Percentiles rank a stretch among this genome's conserved stretches.
Evolutionary conservation across 2,888 invertebrate genomes (phyloP).

Genomic region (Melanchra persicariae): DNA sequence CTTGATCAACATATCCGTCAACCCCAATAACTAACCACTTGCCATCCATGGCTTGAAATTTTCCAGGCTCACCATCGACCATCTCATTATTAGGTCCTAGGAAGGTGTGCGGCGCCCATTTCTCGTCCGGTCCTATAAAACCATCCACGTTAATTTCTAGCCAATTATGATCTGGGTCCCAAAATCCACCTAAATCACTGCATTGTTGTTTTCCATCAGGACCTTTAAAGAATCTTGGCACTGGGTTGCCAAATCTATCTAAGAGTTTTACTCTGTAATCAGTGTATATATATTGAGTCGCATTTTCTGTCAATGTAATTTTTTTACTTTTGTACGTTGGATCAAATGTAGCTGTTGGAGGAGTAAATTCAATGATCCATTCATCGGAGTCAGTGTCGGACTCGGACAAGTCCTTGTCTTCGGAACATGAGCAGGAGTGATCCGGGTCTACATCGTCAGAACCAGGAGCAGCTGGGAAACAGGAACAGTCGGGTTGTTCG

Average conservation of each 20-base stretch:
- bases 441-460: conserved; percentile 75
- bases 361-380: conserved; percentile 88
- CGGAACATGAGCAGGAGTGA: conserved; percentile 85
- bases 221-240: conserved; percentile 85
- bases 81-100: conserved; percentile 82
- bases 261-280: conserved; percentile 84
- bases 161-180: conserved; percentile 84
- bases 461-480: conserved; percentile 79
- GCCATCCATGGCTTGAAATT: conserved; percentile 79
- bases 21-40: conserved; percentile 83
- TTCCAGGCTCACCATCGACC: conserved; percentile 81
- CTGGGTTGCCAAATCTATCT: conserved; percentile 82
- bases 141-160: conserved; percentile 85
- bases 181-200: conserved; percentile 88
- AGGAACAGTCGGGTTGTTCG: conserved; percentile 82
- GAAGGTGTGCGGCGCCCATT: conserved; percentile 84
- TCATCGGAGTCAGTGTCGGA: conserved; percentile 87
- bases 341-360: conserved; percentile 83
- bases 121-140: conserved; percentile 81
- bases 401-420: conserved; percentile 74
- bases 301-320: conserved; percentile 71
- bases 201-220: conserved; percentile 86
- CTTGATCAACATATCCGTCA: conserved; percentile 83
- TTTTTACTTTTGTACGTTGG: conserved; percentile 80
- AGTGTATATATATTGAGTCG: conserved; percentile 82